These are phyloP conservation scores for Cossypha dichroa DNA, from an alignment of 2,797 vertebrate species.

Conservation along the genomic window DNA sequence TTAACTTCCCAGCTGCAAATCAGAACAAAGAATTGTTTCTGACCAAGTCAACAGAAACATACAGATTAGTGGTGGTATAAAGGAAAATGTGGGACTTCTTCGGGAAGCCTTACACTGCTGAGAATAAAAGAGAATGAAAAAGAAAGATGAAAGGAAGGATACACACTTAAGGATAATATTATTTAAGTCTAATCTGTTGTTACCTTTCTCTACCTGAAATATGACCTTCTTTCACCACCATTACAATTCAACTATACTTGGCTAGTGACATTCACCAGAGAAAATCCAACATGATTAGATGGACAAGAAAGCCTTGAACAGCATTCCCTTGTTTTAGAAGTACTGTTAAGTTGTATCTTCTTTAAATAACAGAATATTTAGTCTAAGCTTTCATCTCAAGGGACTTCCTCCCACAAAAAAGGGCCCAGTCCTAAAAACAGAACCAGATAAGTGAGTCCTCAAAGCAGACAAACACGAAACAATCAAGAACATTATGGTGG, in stretches of 20 bases:
- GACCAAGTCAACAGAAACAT: neutral
- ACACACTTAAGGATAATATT: neutral
- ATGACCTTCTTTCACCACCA: neutral
- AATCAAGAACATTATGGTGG: neutral
- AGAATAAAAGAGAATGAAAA: neutral
- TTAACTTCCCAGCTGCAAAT: neutral
- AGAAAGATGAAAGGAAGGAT: neutral
- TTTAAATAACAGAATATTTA: neutral
- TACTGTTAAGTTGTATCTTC: neutral
- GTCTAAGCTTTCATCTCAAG: neutral
- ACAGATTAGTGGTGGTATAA: neutral
- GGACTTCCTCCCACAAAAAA: neutral
- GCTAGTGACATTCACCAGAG: neutral
- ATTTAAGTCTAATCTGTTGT: neutral
- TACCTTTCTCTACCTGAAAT: neutral
- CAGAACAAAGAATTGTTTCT: slow-evolving; percentile 1
- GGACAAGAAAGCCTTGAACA: neutral
- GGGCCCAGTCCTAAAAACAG: neutral
- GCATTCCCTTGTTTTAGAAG: neutral
- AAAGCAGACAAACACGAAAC: neutral
- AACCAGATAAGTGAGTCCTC: neutral
- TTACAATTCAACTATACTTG: neutral
- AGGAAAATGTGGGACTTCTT: neutral
- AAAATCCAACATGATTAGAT: neutral
- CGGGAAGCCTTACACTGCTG: neutral